Base-by-base conservation (phyloP, 2,113 vertebrate species). In the Willisornis vidua region DNA sequence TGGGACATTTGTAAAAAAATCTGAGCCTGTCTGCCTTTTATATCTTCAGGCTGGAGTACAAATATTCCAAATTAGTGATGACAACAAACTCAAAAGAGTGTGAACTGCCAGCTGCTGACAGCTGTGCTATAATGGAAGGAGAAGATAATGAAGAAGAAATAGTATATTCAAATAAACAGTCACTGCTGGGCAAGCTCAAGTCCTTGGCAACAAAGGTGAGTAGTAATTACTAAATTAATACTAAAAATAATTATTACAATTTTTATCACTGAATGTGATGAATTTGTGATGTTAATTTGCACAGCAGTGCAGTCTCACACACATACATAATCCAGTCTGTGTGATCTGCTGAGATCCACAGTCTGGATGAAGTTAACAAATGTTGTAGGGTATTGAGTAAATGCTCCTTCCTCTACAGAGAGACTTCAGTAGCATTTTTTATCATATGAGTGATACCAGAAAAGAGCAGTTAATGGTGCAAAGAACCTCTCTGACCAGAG, bases 61-160 rank as follows among this genome's bases (percentile, higher is more conserved):
- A 99, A 96, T 99, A 99, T 98, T 99, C 99, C 46, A 99, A 99
- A 84, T 95, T 99, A 96, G 99, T 99, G 95, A 99, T 99, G 98
- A 99, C 99, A 17, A 98, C 99, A 10, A 99, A 99, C 95, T 98
- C 98, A 20, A 99, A 99, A 94, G 99, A 99, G 78, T 99, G 99
- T 28, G 99, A 99, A 78, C 98, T 99, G 86, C 99, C 99, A 67
- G 99, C 98, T 85, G 98, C 99, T 68, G 99, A 99, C 98, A 99
- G 99, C 97, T 99, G 99, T 94, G 99, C 99, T 78, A 99, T 99
- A 96, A 99, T 99, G 99, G 99, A 99, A 97, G 99, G 99, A 45
- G 99, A 99, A 98, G 98, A 98, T 49, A 99, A 99, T 52, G 99
- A 99, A 89, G 99, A 99, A 63, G 99, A 99, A 90, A 97, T 99